Evolutionary conservation across 2,797 vertebrate species (phyloP).

Genomic region (Hippopotamyrus pictus): DNA sequence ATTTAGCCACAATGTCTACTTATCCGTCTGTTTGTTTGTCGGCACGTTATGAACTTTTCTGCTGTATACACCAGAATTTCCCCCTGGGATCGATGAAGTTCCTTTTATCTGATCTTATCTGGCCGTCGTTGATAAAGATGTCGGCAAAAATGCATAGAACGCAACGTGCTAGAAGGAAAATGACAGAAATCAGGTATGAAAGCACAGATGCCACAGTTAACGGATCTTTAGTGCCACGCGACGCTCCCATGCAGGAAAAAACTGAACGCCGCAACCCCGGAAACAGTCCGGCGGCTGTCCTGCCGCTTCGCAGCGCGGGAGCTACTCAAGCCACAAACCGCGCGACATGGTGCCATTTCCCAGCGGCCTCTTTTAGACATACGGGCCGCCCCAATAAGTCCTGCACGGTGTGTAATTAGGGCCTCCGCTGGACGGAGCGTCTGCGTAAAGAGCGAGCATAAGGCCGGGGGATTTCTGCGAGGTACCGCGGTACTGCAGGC

Average conservation of each 20-base stretch:
- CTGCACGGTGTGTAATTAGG: slow-evolving; percentile 33
- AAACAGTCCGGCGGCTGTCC: neutral
- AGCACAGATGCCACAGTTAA: too few species aligned
- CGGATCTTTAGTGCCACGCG: neutral
- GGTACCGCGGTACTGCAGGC: neutral
- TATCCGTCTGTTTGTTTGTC: neutral
- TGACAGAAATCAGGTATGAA: neutral
- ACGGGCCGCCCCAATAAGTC: slow-evolving; percentile 30
- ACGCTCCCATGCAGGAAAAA: neutral
- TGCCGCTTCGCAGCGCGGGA: neutral
- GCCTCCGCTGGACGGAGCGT: slow-evolving; percentile 31
- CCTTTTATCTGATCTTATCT: neutral
- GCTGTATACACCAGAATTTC: neutral
- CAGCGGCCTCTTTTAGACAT: slow-evolving; percentile 33
- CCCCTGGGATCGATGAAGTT: neutral
- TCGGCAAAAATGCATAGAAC: neutral
- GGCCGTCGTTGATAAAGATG: neutral
- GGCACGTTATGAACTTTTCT: neutral
- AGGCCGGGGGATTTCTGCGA: neutral
- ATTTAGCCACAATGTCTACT: neutral
- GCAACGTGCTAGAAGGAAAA: neutral
- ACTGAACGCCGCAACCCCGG: neutral
- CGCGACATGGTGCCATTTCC: slow-evolving; percentile 14
- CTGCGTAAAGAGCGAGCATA: slow-evolving; percentile 9
- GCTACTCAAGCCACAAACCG: neutral